Evolutionary conservation across 2,113 vertebrate genomes (phyloP).

Genomic region (Sinocyclocheilus anophthalmus): DNA sequence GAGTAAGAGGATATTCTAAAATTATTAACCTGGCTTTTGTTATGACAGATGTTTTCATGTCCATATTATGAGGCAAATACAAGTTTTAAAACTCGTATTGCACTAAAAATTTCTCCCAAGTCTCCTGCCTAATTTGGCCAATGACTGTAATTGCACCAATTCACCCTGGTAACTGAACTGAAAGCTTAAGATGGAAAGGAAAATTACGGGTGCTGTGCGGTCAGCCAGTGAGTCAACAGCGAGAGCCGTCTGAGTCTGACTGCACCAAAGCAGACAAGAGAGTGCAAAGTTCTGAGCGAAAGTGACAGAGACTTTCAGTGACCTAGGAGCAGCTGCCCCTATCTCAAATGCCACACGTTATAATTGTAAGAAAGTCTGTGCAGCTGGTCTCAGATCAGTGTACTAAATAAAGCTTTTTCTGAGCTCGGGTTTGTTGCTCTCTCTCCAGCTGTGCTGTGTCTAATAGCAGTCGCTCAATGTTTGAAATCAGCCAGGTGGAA

Average conservation of each 20-base stretch:
- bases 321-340: neutral
- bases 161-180: conserved; percentile 21
- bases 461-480: conserved; percentile 53
- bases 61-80: neutral
- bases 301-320: conserved; percentile 4
- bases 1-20: neutral
- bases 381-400: conserved; percentile 30
- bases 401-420: conserved; percentile 17
- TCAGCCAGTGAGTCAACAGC: neutral
- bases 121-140: conserved; percentile 13
- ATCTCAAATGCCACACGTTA: neutral
- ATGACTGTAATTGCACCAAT: conserved; percentile 14
- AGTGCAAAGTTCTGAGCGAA: conserved; percentile 5
- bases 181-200: neutral
- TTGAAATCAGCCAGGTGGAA: conserved; percentile 64
- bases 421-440: conserved; percentile 20
- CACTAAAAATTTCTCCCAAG: neutral
- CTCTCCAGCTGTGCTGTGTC: conserved; percentile 54
- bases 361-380: conserved; percentile 3
- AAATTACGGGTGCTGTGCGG: neutral
- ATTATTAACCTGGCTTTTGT: neutral
- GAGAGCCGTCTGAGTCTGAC: neutral
- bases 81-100: neutral
- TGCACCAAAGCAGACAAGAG: neutral
- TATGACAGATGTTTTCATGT: neutral